Evolutionary conservation across 1,140 invertebrate genomes (phyloP).

Genomic region (Choristoneura fumiferana): DNA sequence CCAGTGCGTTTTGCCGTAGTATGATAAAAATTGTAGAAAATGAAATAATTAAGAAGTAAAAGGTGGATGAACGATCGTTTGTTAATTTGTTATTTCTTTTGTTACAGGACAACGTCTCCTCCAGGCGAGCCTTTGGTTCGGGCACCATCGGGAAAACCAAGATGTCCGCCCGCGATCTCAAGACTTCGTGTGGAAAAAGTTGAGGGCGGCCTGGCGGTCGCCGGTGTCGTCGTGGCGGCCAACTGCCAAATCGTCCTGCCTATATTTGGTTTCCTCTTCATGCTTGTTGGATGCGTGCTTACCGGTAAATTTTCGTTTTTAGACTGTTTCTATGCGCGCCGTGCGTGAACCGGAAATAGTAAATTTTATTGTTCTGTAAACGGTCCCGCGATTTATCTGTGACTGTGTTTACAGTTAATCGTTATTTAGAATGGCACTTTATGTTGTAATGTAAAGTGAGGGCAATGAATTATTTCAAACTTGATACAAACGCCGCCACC

Average conservation of each 20-base stretch:
- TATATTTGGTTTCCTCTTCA: slow-evolving; percentile 86
- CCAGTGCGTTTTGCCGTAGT: too few species aligned
- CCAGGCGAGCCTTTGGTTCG: slow-evolving; percentile 67
- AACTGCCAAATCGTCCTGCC: slow-evolving; percentile 87
- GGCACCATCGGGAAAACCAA: slow-evolving; percentile 75
- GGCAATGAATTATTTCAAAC: too few species aligned
- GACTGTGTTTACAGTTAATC: neutral
- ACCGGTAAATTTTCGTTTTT: slow-evolving; percentile 78
- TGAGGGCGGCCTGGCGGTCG: slow-evolving; percentile 85
- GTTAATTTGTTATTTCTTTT: slow-evolving; percentile 22
- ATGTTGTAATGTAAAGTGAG: too few species aligned
- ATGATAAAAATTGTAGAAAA: too few species aligned
- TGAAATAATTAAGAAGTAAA: too few species aligned
- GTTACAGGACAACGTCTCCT: slow-evolving; percentile 63
- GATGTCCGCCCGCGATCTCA: slow-evolving; percentile 79
- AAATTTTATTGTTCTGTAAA: neutral
- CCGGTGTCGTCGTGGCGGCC: slow-evolving; percentile 85
- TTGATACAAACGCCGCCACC: too few species aligned
- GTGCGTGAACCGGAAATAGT: neutral
- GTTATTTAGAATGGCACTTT: too few species aligned
- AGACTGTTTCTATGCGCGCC: too few species aligned
- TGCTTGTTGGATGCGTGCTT: slow-evolving; percentile 85
- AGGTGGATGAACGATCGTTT: too few species aligned
- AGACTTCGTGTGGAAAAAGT: slow-evolving; percentile 85
- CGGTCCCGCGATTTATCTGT: neutral